These are phyloP conservation scores for Diachrysia chrysitis DNA, from an alignment of 2,888 invertebrate species.

Conservation along the genomic window DNA sequence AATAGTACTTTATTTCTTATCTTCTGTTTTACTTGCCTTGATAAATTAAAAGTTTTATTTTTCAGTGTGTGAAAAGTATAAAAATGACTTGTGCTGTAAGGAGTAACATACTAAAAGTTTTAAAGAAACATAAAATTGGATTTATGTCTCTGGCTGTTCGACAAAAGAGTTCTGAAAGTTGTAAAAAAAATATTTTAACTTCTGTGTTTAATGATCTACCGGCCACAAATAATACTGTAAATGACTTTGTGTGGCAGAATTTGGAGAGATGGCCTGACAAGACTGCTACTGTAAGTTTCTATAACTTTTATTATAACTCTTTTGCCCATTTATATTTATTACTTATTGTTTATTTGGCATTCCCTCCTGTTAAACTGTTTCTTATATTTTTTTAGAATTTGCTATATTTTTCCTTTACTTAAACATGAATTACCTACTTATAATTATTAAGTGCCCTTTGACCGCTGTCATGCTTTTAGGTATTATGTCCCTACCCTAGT, in stretches of 20 bases:
- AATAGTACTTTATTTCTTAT: background rate
- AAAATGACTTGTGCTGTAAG: slow-evolving; percentile 47
- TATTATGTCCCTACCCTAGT: too few species aligned
- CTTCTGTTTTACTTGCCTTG: background rate
- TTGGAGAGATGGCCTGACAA: slow-evolving; percentile 91
- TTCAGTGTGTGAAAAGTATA: slow-evolving; percentile 7
- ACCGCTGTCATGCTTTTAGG: too few species aligned
- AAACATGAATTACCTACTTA: too few species aligned
- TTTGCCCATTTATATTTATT: too few species aligned
- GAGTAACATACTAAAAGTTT: slow-evolving; percentile 40
- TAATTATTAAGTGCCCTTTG: too few species aligned
- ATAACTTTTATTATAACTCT: background rate
- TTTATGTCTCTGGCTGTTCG: slow-evolving; percentile 40
- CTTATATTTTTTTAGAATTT: too few species aligned
- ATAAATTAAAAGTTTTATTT: slow-evolving; percentile 2
- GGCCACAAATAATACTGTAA: slow-evolving; percentile 85
- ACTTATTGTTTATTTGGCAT: too few species aligned
- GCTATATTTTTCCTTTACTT: too few species aligned
- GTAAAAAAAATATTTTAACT: slow-evolving; percentile 73
- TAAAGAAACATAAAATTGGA: slow-evolving; percentile 43
- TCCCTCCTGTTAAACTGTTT: too few species aligned
- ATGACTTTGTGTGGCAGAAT: slow-evolving; percentile 91
- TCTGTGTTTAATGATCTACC: slow-evolving; percentile 87
- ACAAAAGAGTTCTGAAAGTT: slow-evolving; percentile 63
- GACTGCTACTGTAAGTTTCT: slow-evolving; percentile 90